These are phyloP conservation scores for Pogonocherus hispidulus DNA, from an alignment of 2,888 invertebrate species.

Conservation along the genomic window DNA sequence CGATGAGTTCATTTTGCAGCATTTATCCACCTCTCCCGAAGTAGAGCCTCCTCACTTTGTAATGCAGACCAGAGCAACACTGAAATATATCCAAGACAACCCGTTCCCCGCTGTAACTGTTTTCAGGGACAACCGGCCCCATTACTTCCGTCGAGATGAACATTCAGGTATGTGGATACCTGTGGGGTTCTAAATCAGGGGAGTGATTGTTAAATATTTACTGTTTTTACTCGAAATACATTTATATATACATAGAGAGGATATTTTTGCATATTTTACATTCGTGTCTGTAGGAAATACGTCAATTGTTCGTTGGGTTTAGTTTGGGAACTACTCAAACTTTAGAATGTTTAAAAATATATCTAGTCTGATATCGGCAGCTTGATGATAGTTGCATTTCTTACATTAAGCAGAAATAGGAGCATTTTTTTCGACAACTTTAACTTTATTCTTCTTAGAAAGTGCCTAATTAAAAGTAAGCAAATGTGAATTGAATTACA, in stretches of 20 bases:
- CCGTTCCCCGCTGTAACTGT: constrained; percentile 95
- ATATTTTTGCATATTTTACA: constrained; percentile 32
- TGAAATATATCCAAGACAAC: constrained; percentile 94
- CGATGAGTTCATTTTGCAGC: constrained; percentile 92
- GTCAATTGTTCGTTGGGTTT: not conserved
- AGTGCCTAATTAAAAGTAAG: too few relatives aligned
- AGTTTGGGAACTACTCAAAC: not conserved
- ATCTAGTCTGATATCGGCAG: too few relatives aligned
- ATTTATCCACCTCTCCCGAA: constrained; percentile 92
- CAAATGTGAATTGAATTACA: too few relatives aligned
- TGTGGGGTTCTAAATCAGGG: constrained; percentile 31
- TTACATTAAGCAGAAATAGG: too few relatives aligned
- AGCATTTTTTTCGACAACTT: too few relatives aligned
- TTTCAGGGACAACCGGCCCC: constrained; percentile 92
- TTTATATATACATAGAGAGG: constrained; percentile 25
- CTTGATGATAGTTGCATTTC: too few relatives aligned
- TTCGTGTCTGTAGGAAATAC: not conserved
- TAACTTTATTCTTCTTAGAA: too few relatives aligned
- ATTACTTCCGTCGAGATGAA: constrained; percentile 91
- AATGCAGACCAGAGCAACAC: constrained; percentile 85
- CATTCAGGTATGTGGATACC: constrained; percentile 82
- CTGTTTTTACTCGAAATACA: constrained; percentile 34
- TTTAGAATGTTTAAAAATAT: too few relatives aligned
- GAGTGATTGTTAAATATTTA: constrained; percentile 34
- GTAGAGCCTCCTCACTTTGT: constrained; percentile 94